phyloP scores from a whole-genome alignment of 2,797 vertebrate genomes.

The Uromys caudimaculatus region DNA sequence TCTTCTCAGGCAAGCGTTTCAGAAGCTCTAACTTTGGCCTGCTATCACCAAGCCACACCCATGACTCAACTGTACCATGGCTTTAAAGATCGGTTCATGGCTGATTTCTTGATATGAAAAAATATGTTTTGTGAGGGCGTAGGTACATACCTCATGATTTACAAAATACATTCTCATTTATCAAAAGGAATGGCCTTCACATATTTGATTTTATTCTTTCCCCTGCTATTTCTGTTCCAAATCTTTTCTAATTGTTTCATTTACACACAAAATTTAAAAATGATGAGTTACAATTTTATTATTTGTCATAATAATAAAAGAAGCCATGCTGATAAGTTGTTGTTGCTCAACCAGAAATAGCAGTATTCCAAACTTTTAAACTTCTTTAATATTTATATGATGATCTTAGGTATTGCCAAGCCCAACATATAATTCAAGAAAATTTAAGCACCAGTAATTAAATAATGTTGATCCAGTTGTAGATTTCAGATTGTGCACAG shows the following conservation, averaged over 20 bases:
- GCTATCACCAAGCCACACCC: neutral
- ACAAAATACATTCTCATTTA: neutral
- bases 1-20: constrained; percentile 22
- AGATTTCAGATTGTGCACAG: neutral
- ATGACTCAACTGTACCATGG: neutral
- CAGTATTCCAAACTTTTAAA: neutral
- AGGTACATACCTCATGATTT: neutral
- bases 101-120: neutral
- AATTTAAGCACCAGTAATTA: neutral
- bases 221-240: neutral
- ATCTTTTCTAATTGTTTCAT: neutral
- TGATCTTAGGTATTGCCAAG: neutral
- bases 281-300: neutral
- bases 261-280: neutral
- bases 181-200: neutral
- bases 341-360: neutral
- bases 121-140: neutral
- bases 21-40: neutral
- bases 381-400: neutral
- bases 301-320: constrained; percentile 3
- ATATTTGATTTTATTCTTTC: neutral
- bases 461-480: neutral
- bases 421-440: neutral
- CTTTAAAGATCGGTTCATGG: neutral
- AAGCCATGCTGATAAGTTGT: neutral